Evolutionary conservation across 1,140 invertebrate species (phyloP).

Genomic region (Drosophila insularis): DNA sequence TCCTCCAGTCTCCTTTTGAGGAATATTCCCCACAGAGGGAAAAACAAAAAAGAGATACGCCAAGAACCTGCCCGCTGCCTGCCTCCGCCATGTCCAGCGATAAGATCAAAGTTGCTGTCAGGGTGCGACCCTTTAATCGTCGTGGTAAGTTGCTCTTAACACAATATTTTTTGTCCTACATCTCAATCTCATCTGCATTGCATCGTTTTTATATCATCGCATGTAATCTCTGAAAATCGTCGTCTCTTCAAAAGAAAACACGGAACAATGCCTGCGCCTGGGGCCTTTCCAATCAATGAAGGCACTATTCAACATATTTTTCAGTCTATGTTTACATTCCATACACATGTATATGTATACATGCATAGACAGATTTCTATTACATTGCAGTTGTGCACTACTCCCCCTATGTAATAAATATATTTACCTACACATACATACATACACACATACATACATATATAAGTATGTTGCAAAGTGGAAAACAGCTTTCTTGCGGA

Average conservation of each 20-base stretch:
- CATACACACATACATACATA: too few species aligned
- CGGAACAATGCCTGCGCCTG: neutral
- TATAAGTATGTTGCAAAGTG: neutral
- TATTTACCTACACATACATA: too few species aligned
- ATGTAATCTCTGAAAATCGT: neutral
- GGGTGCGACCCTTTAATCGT: constrained; percentile 97
- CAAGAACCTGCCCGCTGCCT: constrained; percentile 8
- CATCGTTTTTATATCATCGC: constrained; percentile 1
- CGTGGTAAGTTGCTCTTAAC: constrained; percentile 88
- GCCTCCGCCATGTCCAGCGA: constrained; percentile 78
- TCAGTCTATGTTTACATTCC: too few species aligned
- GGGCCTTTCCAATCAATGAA: neutral
- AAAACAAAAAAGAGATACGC: constrained; percentile 16
- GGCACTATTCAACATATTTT: neutral
- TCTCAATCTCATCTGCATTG: constrained; percentile 2
- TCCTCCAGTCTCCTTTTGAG: constrained; percentile 27
- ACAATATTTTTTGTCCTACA: constrained; percentile 1
- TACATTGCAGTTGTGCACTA: neutral
- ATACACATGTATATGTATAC: too few species aligned
- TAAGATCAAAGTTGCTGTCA: constrained; percentile 98
- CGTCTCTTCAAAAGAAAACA: neutral
- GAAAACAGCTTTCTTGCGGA: neutral
- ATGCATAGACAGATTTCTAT: neutral
- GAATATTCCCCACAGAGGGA: constrained; percentile 18
- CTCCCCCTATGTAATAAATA: too few species aligned